Conservation (phyloP, 2,888 invertebrate species). For the Brachyptera putata region DNA sequence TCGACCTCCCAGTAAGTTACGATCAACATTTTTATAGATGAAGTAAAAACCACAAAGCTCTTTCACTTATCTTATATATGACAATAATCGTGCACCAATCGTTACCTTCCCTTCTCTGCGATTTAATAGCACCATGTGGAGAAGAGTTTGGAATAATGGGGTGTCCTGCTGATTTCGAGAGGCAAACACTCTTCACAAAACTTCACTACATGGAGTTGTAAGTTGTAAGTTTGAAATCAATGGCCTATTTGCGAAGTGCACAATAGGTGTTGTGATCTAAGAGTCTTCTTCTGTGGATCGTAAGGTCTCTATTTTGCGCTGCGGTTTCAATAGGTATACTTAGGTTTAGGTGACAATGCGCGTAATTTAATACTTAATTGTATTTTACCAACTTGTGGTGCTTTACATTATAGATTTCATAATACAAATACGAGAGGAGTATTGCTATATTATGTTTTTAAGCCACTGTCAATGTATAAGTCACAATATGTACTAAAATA, state of each 20-base stretch:
- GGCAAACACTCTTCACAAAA: neutral
- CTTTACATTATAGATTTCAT: too few relatives aligned
- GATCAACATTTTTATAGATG: neutral
- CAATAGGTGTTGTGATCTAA: slow-evolving; percentile 8
- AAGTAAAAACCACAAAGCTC: slow-evolving; percentile 1
- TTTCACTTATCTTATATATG: neutral
- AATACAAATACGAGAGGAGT: too few relatives aligned
- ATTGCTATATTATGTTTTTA: too few relatives aligned
- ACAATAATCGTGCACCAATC: neutral
- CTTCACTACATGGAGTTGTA: neutral
- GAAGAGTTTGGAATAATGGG: slow-evolving; percentile 2
- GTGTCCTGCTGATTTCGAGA: neutral
- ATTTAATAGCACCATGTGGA: slow-evolving; percentile 4
- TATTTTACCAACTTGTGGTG: too few relatives aligned
- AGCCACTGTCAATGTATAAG: too few relatives aligned
- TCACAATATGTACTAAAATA: too few relatives aligned
- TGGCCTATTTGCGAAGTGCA: neutral
- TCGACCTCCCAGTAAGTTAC: neutral
- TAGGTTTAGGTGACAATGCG: too few relatives aligned
- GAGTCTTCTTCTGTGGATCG: too few relatives aligned
- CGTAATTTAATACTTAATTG: too few relatives aligned
- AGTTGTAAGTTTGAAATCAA: neutral
- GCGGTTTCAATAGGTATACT: too few relatives aligned
- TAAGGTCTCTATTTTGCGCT: too few relatives aligned
- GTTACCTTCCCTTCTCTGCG: neutral